Evolutionary conservation across 2,888 invertebrate species (phyloP), one percentile per base, ranked within the genome.

Genomic region (Zaprionus bogoriensis): DNA sequence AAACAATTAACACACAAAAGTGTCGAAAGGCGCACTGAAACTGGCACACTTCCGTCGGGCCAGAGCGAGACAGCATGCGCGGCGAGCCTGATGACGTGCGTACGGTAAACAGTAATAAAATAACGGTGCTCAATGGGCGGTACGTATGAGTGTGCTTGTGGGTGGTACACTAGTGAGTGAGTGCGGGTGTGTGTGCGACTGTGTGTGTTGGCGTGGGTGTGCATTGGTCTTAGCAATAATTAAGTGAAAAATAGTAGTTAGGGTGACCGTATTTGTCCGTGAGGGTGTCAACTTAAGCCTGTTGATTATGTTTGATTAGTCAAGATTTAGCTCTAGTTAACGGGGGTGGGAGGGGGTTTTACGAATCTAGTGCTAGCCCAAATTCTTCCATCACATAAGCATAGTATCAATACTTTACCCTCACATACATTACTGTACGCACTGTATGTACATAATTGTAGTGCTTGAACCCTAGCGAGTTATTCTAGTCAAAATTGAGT

Each of bases 1-100:
- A 66, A 75, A 77, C 85, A 87, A 87, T 87, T 87, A 87, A 86
- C 76, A 76, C 79, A 77, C 67, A 67, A 73, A 72, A 84, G 74
- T 62, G 53, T 71, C 61, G 68, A 67, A 51, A 55, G 61, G 54
- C 61, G 27, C 61, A 62, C 66, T 67, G 63, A 71, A 84, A 84
- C 72, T 84, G 85, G 65, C 63, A 84, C 76, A 84, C 74, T 80
- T 81, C 76, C 77, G 80, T 55, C 69, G 20, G 22, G 64, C 39
- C 12, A 50, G 55, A 82, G 25, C 38, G 57, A 57, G 74, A 77
- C 14, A 45, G 59, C 59, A 25, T 12, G 17, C 10, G 12, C 10
- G 12, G 50, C 30, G 22, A 52, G 25, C n/a, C 45, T 23, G 61
- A 52, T 66, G 67, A 75, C 68, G 74, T 53, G 65, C 54, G 60